A percentile compares a stretch with the other conserved stretches of the same genome.
phyloP scores from a whole-genome alignment of 2,888 invertebrate genomes.

The Trisateles emortualis region DNA sequence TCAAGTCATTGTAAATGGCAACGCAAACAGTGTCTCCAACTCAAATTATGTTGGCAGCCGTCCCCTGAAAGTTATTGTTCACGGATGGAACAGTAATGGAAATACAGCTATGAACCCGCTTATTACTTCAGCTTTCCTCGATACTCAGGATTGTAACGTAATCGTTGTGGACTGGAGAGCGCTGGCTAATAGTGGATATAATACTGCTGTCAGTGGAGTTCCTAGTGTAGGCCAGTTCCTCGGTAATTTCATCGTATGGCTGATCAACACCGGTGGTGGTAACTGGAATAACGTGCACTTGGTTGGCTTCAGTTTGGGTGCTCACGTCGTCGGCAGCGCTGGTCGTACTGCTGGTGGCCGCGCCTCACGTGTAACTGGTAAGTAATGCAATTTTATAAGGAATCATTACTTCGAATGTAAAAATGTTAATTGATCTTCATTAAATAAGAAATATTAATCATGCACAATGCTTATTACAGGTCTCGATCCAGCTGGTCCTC shows the following conservation, averaged over 20 bases:
- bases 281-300: constrained; percentile 75
- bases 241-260: constrained; percentile 75
- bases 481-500: constrained; percentile 73
- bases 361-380: constrained; percentile 66
- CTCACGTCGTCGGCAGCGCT: constrained; percentile 75
- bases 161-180: constrained; percentile 76
- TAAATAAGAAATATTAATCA: not conserved
- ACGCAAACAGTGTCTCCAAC: constrained; percentile 58
- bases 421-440: no score
- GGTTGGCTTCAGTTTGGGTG: constrained; percentile 80
- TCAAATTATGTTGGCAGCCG: constrained; percentile 61
- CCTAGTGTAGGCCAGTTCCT: constrained; percentile 67
- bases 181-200: constrained; percentile 58
- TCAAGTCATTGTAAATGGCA: constrained; percentile 62
- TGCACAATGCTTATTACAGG: constrained; percentile 47
- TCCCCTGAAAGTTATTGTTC: constrained; percentile 64
- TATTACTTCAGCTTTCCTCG: constrained; percentile 64
- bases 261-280: constrained; percentile 67
- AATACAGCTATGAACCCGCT: constrained; percentile 56
- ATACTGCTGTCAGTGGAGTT: constrained; percentile 63
- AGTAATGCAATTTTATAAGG: constrained; percentile 11
- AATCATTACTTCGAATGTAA: no score
- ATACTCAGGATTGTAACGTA: constrained; percentile 66
- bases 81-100: constrained; percentile 72
- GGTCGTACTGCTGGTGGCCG: constrained; percentile 59